Base-by-base conservation (phyloP, 2,888 invertebrate genomes). In the Cordilura impudica region DNA sequence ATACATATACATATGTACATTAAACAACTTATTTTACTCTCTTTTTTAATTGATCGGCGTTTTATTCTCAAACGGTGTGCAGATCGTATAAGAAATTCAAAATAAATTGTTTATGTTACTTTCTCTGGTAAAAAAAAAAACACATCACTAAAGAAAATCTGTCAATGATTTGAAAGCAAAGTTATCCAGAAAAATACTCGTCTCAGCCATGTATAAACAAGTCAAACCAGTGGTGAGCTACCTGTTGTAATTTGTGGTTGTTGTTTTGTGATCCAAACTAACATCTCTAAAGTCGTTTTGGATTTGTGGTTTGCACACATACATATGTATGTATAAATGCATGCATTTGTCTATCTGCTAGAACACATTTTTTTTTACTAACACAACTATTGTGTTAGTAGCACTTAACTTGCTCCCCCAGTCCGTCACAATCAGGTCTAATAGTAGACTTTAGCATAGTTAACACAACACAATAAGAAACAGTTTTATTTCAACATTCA, bases 401-500 rank as follows among this genome's bases (percentile, higher is more conserved):
- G 1, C 12, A 49, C 19, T 12, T 12, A 73, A 78, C 71, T 51
- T 54, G 61, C 60, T 79, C 54, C 66, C 58, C 39, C 54, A 54
- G 60, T 47, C 54, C n/a, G 7, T 53, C 58, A 73, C 51, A 23
- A 73, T 58, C 73, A 47, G 26, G 26, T 75, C 69, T 75, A 63
- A 54, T 19, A 63, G 39, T 47, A 70, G 60, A 61, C 75, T 63
- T 31, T 23, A 61, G 26, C 39, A 43, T 63, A 45, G 75, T 35
- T 58, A 67, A 75, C 54, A 56, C 61, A 51, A 45, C 31, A 45
- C 43, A 71, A 66, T 43, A 26, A 18, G 43, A 67, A 75, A 75
- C 75, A 79, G 79, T 79, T 75, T 71, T 63, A 63, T 49, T 72
- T 67, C 35, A 72, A 63, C 75, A 71, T 71, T 79, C 79, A 63